Conservation (phyloP, 2,113 vertebrate species). For the Chitala chitala region DNA sequence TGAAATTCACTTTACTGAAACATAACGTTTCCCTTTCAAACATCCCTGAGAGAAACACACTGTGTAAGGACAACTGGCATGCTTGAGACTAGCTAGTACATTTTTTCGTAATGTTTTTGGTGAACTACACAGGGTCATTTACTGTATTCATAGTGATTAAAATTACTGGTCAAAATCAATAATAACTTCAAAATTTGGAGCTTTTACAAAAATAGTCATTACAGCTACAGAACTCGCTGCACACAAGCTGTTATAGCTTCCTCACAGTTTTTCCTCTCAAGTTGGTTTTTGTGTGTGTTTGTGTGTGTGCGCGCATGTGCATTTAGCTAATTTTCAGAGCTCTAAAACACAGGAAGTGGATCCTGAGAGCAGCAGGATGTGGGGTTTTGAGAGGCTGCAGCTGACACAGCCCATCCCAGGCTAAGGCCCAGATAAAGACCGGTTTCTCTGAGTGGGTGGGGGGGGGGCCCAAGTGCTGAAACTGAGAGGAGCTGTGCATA, state of each 20-base stretch:
- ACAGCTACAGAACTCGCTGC: background rate
- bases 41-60: background rate
- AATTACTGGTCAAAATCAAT: no score
- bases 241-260: background rate
- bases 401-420: background rate
- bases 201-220: conserved; percentile 3
- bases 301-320: background rate
- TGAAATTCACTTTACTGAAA: background rate
- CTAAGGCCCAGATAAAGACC: background rate
- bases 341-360: conserved; percentile 17
- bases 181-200: no score
- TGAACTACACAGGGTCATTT: no score
- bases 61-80: no score
- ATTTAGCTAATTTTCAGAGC: background rate
- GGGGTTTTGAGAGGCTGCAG: conserved; percentile 15
- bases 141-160: no score
- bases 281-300: background rate
- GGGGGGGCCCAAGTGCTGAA: background rate
- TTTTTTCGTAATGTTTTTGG: no score
- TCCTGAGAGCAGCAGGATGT: background rate
- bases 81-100: no score
- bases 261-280: background rate
- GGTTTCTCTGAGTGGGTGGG: background rate
- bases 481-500: no score
- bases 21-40: background rate